These are phyloP conservation scores for Aythya fuligula DNA, from an alignment of 2,797 vertebrate species.

Conservation along the genomic window DNA sequence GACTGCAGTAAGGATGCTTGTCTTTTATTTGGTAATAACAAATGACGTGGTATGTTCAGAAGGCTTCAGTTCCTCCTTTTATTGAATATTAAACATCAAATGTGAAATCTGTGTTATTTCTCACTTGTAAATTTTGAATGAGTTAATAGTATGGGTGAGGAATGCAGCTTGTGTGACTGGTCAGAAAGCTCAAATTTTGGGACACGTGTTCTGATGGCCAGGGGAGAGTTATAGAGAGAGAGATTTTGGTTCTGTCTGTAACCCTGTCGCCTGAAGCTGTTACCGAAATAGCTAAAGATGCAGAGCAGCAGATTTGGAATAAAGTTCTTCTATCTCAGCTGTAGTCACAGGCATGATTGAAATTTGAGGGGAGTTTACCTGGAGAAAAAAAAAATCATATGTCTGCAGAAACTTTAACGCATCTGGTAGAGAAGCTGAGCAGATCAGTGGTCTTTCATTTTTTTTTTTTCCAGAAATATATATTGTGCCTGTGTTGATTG, in stretches of 20 bases:
- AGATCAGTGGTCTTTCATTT: background rate
- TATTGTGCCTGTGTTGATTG: background rate
- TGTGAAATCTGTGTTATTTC: background rate
- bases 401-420: background rate
- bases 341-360: background rate
- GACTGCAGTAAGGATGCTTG: background rate
- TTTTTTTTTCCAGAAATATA: background rate
- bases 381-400: background rate
- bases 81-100: background rate
- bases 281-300: background rate
- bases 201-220: background rate
- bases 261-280: background rate
- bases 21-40: rapidly evolving
- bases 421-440: background rate
- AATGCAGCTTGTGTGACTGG: background rate
- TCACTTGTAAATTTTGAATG: background rate
- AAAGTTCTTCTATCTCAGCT: background rate
- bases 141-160: background rate
- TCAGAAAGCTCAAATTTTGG: background rate
- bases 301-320: background rate
- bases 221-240: background rate
- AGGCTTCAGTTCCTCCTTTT: background rate
- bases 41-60: rapidly evolving
- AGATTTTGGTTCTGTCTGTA: background rate
- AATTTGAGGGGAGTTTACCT: background rate